phyloP scores from a whole-genome alignment of 2,113 vertebrate species.

The Pungitius pungitius region DNA sequence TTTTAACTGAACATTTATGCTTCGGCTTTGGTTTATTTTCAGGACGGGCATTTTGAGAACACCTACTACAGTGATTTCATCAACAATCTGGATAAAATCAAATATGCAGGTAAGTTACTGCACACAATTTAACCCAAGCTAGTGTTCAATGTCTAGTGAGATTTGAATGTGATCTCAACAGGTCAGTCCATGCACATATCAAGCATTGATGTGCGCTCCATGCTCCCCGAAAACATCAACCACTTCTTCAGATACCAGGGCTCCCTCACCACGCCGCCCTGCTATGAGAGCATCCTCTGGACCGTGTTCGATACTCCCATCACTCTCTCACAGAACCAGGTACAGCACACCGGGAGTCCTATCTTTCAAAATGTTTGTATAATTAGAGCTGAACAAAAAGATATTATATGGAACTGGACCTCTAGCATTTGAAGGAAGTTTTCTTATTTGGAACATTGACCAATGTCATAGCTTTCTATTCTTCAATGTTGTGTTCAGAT shows the following conservation, averaged over 20 bases:
- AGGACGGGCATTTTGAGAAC: slow-evolving; percentile 89
- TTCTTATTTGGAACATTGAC: background rate
- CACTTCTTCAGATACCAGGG: slow-evolving; percentile 89
- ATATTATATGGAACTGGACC: background rate
- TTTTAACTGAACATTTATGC: background rate
- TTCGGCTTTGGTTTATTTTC: slow-evolving; percentile 37
- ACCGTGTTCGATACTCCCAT: slow-evolving; percentile 87
- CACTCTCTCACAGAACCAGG: slow-evolving; percentile 87
- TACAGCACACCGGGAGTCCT: slow-evolving; percentile 29
- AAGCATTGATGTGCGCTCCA: slow-evolving; percentile 81
- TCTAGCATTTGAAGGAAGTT: background rate
- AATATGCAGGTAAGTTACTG: slow-evolving; percentile 82
- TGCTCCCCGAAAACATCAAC: slow-evolving; percentile 87
- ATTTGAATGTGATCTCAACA: slow-evolving; percentile 46
- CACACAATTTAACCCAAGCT: accelerated
- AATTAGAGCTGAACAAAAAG: background rate
- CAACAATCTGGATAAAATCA: slow-evolving; percentile 83
- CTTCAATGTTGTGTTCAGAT: slow-evolving; percentile 66
- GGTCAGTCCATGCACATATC: slow-evolving; percentile 83
- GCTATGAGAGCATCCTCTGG: slow-evolving; percentile 89
- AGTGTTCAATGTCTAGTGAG: background rate
- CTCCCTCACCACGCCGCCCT: slow-evolving; percentile 90
- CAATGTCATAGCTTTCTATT: too few relatives aligned
- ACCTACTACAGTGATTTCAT: slow-evolving; percentile 91
- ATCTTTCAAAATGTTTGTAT: background rate